Evolutionary conservation across 2,888 invertebrate species (phyloP).

Genomic region (Ectemnius continuus): DNA sequence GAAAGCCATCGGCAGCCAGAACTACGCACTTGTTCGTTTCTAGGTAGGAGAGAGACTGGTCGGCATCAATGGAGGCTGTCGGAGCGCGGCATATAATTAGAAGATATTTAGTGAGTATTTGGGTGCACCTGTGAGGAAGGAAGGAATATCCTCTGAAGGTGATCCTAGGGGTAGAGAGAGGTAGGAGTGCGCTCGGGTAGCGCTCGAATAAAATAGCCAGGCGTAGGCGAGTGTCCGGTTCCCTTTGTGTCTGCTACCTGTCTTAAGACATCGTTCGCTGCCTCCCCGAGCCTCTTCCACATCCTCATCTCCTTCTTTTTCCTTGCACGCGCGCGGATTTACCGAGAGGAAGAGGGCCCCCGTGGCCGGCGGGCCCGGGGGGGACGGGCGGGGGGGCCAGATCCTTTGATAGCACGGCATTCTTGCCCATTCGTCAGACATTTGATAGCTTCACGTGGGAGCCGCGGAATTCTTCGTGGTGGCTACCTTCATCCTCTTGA

Average conservation of each 20-base stretch:
- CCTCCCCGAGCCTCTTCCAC: slow-evolving; percentile 19
- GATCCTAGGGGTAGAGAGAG: slow-evolving; percentile 40
- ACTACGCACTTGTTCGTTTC: too few species aligned
- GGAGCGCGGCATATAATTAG: slow-evolving; percentile 67
- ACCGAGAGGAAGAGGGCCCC: slow-evolving; percentile 45
- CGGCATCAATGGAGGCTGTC: slow-evolving; percentile 64
- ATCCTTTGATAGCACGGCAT: slow-evolving; percentile 76
- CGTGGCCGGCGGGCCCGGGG: slow-evolving; percentile 22
- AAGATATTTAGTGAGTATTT: slow-evolving; percentile 68
- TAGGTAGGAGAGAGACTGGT: slow-evolving; percentile 60
- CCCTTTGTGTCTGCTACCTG: slow-evolving; percentile 76
- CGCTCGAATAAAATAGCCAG: slow-evolving; percentile 64
- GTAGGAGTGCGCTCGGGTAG: slow-evolving; percentile 47
- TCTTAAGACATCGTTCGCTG: slow-evolving; percentile 72
- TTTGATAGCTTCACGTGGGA: slow-evolving; percentile 76
- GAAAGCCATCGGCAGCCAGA: too few species aligned
- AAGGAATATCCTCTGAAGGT: slow-evolving; percentile 53
- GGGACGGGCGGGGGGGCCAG: slow-evolving; percentile 54
- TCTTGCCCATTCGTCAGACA: slow-evolving; percentile 77
- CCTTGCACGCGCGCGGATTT: slow-evolving; percentile 61
- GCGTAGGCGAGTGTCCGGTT: slow-evolving; percentile 75
- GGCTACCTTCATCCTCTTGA: slow-evolving; percentile 55
- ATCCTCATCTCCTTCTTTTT: slow-evolving; percentile 55
- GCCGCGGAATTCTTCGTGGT: slow-evolving; percentile 69
- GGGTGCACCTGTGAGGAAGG: slow-evolving; percentile 71